A percentile compares a stretch with the other conserved stretches of the same genome.
These are phyloP conservation scores for Scaptomyza parva DNA, from an alignment of 2,888 invertebrate species.

Conservation along the genomic window DNA sequence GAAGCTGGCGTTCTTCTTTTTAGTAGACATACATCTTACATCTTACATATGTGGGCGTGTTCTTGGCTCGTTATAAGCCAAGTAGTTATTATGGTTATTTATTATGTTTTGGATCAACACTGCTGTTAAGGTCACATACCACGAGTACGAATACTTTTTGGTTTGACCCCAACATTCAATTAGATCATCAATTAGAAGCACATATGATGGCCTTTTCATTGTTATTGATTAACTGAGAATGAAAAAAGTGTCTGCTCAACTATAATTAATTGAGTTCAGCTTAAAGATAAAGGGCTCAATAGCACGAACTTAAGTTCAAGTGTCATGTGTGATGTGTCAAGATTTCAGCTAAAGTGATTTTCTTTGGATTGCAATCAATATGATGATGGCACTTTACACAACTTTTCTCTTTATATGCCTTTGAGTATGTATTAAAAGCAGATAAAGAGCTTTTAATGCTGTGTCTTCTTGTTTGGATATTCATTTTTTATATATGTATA, in stretches of 20 bases:
- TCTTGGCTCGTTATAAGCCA: conserved; percentile 60
- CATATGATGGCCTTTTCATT: conserved; percentile 35
- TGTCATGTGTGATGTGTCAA: not conserved
- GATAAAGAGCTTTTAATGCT: not conserved
- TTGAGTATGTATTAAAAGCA: not conserved
- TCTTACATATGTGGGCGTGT: conserved; percentile 43
- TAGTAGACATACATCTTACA: conserved; percentile 35
- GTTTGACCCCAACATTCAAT: conserved; percentile 53
- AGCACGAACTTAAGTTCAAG: not conserved
- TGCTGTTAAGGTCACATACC: conserved; percentile 49
- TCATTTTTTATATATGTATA: not conserved
- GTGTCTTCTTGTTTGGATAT: not conserved
- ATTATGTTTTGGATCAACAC: conserved; percentile 52
- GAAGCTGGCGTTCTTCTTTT: conserved; percentile 64
- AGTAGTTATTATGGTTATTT: conserved; percentile 70
- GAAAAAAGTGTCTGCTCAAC: not conserved
- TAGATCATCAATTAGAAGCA: conserved; percentile 63
- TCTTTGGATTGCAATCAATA: not conserved
- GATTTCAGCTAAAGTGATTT: not conserved
- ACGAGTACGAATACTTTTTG: conserved; percentile 25
- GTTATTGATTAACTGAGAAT: conserved; percentile 23
- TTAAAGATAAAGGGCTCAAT: not conserved
- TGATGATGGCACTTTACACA: not conserved
- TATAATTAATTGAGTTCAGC: not conserved
- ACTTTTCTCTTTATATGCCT: not conserved